Base-by-base conservation (phyloP, 2,888 invertebrate genomes). In the Agriopis aurantiaria region DNA sequence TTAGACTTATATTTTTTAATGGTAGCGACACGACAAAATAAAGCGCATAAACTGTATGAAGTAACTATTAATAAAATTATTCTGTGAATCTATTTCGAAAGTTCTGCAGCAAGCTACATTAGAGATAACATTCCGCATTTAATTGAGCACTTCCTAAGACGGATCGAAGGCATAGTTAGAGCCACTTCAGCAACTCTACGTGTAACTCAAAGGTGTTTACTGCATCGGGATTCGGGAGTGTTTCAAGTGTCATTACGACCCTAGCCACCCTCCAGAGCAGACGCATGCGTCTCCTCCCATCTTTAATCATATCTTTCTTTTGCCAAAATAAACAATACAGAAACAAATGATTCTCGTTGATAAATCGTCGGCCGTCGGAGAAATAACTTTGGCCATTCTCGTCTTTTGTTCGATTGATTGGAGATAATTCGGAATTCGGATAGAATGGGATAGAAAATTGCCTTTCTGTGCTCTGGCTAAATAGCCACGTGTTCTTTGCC, bases 321-420 rank as follows among this genome's bases (percentile, higher is more conserved):
- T 56, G 71, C 74, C 75, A 78, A 81, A 81, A 79, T 80, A 85
- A 86, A 87, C 85, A 88, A 85, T 83, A 79, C 83, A 61, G 76
- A 86, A 88, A 88, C 88, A 89, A 89, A 88, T 87, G 88, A 89
- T 83, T 81, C 79, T 69, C 68, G 83, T 33, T 89, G 89, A 91
- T 91, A 90, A 92, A 92, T 91, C 84, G 84, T 72, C 75, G 77
- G 78, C 80, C 82, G 81, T 80, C 80, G 75, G 82, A 88, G 63
- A 73, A 76, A 88, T 87, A 89, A 88, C 86, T 90, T 84, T 77
- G 85, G 77, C 83, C 84, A 81, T 86, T 88, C 85, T 75, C 77
- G 83, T 84, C 85, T 79, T 87, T 90, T 90, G 90, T 90, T 83
- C 89, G 87, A 92, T 92, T 90, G 91, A 92, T 92, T 87, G 90